phyloP scores from a whole-genome alignment of 1,140 invertebrate genomes.

The Caenorhabditis brenneri region DNA sequence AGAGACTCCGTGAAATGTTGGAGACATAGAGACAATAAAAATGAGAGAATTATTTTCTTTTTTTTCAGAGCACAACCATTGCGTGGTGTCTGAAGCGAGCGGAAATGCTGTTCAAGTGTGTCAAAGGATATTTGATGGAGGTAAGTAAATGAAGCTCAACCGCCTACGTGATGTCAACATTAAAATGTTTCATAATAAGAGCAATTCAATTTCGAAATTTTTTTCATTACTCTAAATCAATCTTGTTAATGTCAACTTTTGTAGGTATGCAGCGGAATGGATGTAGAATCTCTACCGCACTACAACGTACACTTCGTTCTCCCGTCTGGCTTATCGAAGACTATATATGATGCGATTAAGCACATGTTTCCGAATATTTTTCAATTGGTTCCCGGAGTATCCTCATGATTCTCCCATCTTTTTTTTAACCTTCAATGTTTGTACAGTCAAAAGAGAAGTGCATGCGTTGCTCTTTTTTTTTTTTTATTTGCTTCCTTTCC shows the following conservation, averaged over 20 bases:
- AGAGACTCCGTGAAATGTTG: not conserved
- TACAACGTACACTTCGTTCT: conserved; percentile 50
- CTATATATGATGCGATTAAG: conserved; percentile 20
- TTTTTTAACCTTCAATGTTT: not conserved
- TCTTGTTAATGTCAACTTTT: too few relatives aligned
- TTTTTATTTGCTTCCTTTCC: conserved; percentile 19
- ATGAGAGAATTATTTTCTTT: not conserved
- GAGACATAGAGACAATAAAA: not conserved
- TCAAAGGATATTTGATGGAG: conserved; percentile 98
- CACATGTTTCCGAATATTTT: not conserved
- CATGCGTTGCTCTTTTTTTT: not conserved
- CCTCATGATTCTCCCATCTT: not conserved
- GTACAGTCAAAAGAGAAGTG: not conserved
- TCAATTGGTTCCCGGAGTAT: conserved; percentile 14
- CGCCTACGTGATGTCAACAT: too few relatives aligned
- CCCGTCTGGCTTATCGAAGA: conserved; percentile 19
- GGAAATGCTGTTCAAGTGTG: conserved; percentile 94
- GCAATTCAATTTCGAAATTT: too few relatives aligned
- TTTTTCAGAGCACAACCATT: conserved; percentile 86
- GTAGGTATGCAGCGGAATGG: conserved; percentile 43
- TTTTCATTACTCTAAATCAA: too few relatives aligned
- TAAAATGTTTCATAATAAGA: too few relatives aligned
- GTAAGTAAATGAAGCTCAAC: not conserved
- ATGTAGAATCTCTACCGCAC: conserved; percentile 33
- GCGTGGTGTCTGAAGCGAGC: conserved; percentile 93